These are phyloP conservation scores for Bufotes viridis DNA, from an alignment of 2,797 vertebrate genomes.

Conservation along the genomic window DNA sequence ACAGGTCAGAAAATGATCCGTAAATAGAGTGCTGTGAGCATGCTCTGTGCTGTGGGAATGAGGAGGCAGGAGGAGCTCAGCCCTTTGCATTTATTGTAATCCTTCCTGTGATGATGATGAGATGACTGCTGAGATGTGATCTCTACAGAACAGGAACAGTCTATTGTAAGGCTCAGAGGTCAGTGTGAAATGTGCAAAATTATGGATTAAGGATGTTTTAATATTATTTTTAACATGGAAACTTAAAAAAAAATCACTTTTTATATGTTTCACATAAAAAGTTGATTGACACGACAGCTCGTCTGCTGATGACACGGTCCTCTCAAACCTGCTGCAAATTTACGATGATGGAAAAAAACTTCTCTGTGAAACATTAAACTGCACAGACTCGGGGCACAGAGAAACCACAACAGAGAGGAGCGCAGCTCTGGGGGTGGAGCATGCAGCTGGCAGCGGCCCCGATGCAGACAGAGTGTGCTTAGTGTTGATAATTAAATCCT, in stretches of 20 bases:
- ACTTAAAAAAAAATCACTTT: too few species aligned
- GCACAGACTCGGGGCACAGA: background rate
- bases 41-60: too few species aligned
- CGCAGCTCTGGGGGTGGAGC: background rate
- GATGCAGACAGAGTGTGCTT: background rate
- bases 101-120: background rate
- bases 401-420: background rate
- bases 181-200: too few species aligned
- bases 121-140: background rate
- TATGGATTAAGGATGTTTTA: too few species aligned
- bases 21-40: too few species aligned
- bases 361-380: background rate
- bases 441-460: background rate
- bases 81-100: too few species aligned
- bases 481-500: slow-evolving; percentile 45
- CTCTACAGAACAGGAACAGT: background rate
- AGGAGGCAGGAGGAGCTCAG: too few species aligned
- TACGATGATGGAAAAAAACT: slow-evolving; percentile 11
- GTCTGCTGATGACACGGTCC: background rate
- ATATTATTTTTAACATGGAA: too few species aligned
- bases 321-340: background rate
- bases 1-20: too few species aligned
- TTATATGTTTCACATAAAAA: too few species aligned
- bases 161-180: too few species aligned
- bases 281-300: too few species aligned